phyloP scores from a whole-genome alignment of 2,797 vertebrate species.

The Scyliorhinus canicula region DNA sequence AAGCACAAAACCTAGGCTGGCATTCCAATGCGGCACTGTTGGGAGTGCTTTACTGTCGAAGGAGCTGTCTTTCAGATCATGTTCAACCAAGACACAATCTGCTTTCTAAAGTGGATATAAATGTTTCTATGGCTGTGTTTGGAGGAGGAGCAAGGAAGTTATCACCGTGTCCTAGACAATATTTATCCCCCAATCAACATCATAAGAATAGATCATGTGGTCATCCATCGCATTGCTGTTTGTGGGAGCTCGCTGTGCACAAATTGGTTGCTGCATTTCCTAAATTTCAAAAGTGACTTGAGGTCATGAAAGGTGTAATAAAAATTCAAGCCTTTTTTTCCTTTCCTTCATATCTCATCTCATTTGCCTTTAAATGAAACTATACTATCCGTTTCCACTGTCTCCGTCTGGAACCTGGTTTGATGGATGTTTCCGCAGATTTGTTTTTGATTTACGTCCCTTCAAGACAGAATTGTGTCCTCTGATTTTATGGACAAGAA shows the following conservation, averaged over 20 bases:
- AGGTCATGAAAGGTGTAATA: not conserved
- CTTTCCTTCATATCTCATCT: not conserved
- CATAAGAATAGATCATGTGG: not conserved
- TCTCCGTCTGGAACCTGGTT: not conserved
- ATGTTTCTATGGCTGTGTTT: not conserved
- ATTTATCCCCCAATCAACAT: not conserved
- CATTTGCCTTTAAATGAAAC: not conserved
- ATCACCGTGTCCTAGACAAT: not conserved
- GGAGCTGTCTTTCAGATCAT: not conserved
- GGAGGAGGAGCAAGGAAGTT: not conserved
- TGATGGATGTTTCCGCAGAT: not conserved
- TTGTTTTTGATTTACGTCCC: not conserved
- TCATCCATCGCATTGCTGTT: not conserved
- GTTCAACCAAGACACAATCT: not conserved
- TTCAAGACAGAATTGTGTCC: no score
- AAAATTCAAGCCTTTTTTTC: not conserved
- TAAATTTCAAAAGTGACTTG: no score
- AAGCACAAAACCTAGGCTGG: not conserved
- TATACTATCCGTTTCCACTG: not conserved
- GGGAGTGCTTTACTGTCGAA: not conserved
- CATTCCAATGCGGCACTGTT: not conserved
- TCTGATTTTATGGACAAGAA: not conserved
- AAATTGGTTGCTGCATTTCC: no score
- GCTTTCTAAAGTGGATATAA: not conserved
- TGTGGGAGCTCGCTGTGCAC: no score